Base-by-base conservation (phyloP, 2,113 vertebrate species). In the Xenopus borealis region DNA sequence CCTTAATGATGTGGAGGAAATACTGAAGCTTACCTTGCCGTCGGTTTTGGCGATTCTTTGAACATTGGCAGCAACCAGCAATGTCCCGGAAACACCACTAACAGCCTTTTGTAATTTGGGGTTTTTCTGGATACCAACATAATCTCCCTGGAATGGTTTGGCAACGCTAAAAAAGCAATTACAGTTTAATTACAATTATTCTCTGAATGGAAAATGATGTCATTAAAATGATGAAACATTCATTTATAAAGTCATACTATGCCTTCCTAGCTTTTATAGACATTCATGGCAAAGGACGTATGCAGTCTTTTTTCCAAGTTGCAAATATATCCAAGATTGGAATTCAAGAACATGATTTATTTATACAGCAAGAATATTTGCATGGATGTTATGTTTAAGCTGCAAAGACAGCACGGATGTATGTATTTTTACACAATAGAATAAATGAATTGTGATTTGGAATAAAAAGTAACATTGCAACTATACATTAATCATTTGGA, bases 1-100 rank as follows among this genome's bases (percentile, higher is more conserved):
- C 23, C 23, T 53, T 53, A 17, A 50, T 9, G 47, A 50, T 13
- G 47, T 1, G 47, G 47, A 50, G 4, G 47, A 50, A 50, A 50
- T 13, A 10, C 2, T 3, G 13, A 50, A 50, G 11, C 16, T 55
- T 63, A 93, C 92, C 92, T 93, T 93, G 72, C 88, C 92, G 0
- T 53, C 85, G 58, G 81, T 82, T 57, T 88, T 89, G 80, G 92
- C 91, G 86, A 93, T 85, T 78, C 92, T 93, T 69, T 53, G 80
- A 78, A 92, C 87, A 0, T 33, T 66, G 50, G 92, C 91, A 0
- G 89, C 88, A 85, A 92, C 20, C 63, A 92, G 83, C 78, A 93
- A n/a, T 33, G 87, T 88, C 33, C 86, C 91, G 57, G 87, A 81
- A 55, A 83, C 81, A 17, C 65, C 9, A 0, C 79, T 72, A 0